These are phyloP conservation scores for Unio delphinus DNA, from an alignment of 2,888 invertebrate species.

Conservation along the genomic window DNA sequence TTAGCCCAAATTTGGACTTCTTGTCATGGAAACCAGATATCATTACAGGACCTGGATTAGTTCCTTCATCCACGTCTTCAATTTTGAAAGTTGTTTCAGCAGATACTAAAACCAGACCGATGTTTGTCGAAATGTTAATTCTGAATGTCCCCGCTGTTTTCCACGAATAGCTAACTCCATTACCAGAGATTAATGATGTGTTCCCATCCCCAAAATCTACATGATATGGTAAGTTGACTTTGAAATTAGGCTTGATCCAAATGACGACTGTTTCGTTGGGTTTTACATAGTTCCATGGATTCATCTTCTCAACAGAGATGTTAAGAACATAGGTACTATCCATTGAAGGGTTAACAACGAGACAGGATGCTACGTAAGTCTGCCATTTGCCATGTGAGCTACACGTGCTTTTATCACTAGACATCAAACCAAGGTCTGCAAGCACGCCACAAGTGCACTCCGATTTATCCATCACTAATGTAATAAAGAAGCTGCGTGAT, in stretches of 20 bases:
- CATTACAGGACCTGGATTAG: conserved; percentile 44
- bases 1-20: conserved; percentile 16
- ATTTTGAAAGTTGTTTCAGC: conserved; percentile 42
- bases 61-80: conserved; percentile 52
- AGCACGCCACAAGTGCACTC: conserved; percentile 33
- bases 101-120: conserved; percentile 36
- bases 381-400: conserved; percentile 27
- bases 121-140: conserved; percentile 40
- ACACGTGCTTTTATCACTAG: conserved; percentile 11
- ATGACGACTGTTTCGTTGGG: conserved; percentile 60
- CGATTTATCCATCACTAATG: conserved; percentile 17
- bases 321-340: conserved; percentile 30
- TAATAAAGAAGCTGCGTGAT: conserved; percentile 14
- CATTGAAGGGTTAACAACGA: conserved; percentile 2
- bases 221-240: conserved; percentile 38
- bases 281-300: conserved; percentile 51
- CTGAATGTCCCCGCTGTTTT: conserved; percentile 43
- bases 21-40: conserved; percentile 34
- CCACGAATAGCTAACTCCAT: conserved; percentile 56
- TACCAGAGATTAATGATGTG: conserved; percentile 20
- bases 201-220: conserved; percentile 61
- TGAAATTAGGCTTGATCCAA: conserved; percentile 34
- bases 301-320: conserved; percentile 29
- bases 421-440: conserved; percentile 1
- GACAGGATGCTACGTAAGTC: conserved; percentile 38